Percentiles rank a stretch among this genome's conserved stretches.
Evolutionary conservation across 2,113 vertebrate genomes (phyloP).

Genomic region (Istiophorus platypterus): DNA sequence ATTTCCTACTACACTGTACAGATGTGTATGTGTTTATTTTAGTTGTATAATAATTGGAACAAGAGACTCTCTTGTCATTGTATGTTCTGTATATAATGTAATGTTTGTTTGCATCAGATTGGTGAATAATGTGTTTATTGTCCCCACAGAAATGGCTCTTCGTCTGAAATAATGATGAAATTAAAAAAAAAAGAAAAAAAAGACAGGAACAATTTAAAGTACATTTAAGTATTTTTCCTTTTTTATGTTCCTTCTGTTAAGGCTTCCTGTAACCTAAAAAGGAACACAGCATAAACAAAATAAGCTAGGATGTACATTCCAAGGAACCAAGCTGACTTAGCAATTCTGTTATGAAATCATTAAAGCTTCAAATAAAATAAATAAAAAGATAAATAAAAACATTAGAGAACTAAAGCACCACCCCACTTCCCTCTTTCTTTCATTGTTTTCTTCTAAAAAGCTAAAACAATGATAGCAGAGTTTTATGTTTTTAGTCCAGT

Average conservation of each 20-base stretch:
- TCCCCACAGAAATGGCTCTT: neutral
- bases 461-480: neutral
- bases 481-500: neutral
- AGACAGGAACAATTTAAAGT: neutral
- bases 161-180: slow-evolving; percentile 30
- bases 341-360: slow-evolving; percentile 25
- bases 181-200: neutral
- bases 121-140: slow-evolving; percentile 27
- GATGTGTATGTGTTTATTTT: slow-evolving; percentile 28
- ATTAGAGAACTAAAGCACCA: neutral
- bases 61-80: neutral
- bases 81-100: slow-evolving; percentile 22
- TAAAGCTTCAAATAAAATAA: neutral
- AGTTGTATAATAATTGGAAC: slow-evolving; percentile 28
- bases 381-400: neutral
- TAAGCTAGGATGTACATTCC: neutral
- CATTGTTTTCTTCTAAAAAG: neutral
- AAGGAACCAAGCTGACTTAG: neutral
- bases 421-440: slow-evolving; percentile 12
- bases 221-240: neutral
- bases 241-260: too few relatives aligned
- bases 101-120: slow-evolving; percentile 16
- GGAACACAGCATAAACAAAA: neutral
- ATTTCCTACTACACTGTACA: slow-evolving; percentile 33
- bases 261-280: neutral